Percentiles rank a stretch among this genome's conserved stretches.
phyloP scores from a whole-genome alignment of 1,140 invertebrate species.

The Caenorhabditis brenneri region DNA sequence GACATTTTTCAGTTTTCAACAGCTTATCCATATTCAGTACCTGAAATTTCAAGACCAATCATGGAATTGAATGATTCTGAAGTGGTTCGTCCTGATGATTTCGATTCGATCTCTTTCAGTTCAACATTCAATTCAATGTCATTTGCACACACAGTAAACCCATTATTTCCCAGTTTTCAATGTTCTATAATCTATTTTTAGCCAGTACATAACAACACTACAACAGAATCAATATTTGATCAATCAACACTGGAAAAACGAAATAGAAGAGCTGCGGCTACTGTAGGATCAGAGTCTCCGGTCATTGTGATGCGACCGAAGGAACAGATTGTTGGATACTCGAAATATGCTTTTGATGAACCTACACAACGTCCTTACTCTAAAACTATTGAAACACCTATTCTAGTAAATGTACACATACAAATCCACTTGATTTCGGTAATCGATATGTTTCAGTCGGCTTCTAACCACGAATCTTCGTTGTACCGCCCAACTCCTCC shows the following conservation, averaged over 20 bases:
- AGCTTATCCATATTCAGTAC: constrained; percentile 6
- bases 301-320: background rate
- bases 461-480: background rate
- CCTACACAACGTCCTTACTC: background rate
- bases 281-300: background rate
- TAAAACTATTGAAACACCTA: background rate
- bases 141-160: background rate
- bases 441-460: background rate
- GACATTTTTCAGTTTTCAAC: background rate
- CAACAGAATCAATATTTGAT: constrained; percentile 5
- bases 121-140: background rate
- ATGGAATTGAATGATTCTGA: background rate
- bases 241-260: constrained; percentile 1
- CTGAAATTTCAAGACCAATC: background rate
- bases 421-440: background rate
- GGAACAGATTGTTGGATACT: constrained; percentile 2
- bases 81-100: background rate
- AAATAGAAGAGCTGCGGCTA: background rate
- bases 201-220: constrained; percentile 26
- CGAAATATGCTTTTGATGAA: constrained; percentile 9
- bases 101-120: background rate
- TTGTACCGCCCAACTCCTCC: background rate
- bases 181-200: background rate
- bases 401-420: background rate
- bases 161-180: background rate